Evolutionary conservation across 2,888 invertebrate species (phyloP).

Genomic region (Lydus trimaculatus): DNA sequence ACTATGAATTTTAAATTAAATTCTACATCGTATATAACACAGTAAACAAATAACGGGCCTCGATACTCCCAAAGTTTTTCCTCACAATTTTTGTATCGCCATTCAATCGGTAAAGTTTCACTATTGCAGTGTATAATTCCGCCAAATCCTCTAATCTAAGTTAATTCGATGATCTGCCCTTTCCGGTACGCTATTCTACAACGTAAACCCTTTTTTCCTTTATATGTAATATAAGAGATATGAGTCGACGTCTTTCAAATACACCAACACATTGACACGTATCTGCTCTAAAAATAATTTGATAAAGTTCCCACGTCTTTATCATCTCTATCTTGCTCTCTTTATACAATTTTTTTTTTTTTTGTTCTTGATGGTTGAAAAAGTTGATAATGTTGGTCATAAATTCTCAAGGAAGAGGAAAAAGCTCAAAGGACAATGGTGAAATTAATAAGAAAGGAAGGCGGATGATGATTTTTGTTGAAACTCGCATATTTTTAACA

Average conservation of each 20-base stretch:
- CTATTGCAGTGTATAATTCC: not conserved
- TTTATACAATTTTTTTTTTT: not conserved
- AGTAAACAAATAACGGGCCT: too few relatives aligned
- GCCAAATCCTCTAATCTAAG: not conserved
- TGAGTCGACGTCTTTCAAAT: not conserved
- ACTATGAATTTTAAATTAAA: constrained; percentile 2
- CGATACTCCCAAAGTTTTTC: too few relatives aligned
- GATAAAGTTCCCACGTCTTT: not conserved
- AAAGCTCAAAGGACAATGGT: not conserved
- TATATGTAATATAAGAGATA: not conserved
- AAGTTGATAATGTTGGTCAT: constrained; percentile 5
- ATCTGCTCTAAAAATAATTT: not conserved
- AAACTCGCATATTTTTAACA: constrained; percentile 5
- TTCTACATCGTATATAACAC: not conserved
- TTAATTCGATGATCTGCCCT: not conserved
- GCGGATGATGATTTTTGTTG: not conserved
- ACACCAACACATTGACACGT: not conserved
- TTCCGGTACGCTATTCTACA: not conserved
- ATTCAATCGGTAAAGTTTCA: too few relatives aligned
- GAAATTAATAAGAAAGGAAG: not conserved
- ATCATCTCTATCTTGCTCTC: not conserved
- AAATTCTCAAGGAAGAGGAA: not conserved
- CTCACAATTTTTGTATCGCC: too few relatives aligned
- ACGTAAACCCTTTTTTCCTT: too few relatives aligned
- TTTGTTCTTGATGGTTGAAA: not conserved